Evolutionary conservation across 2,113 vertebrate species (phyloP).

Genomic region (Coracopsis vasa): DNA sequence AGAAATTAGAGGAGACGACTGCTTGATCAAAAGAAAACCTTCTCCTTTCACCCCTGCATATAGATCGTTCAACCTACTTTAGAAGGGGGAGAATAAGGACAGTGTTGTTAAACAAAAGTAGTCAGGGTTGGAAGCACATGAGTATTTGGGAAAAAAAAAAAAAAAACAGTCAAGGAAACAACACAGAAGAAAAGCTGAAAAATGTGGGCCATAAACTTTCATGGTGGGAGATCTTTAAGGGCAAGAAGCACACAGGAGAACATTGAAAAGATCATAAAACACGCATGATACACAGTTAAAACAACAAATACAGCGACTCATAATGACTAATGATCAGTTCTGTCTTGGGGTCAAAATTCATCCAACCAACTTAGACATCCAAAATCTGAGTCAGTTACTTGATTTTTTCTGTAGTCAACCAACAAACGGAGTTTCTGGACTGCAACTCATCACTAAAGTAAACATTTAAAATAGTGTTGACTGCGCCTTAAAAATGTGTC

Average conservation of each 20-base stretch:
- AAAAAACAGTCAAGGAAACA: neutral
- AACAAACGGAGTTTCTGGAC: neutral
- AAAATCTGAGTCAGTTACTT: neutral
- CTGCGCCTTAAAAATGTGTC: neutral
- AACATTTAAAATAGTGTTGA: neutral
- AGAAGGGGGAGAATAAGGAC: neutral
- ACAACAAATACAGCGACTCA: neutral
- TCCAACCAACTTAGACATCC: neutral
- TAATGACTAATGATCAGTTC: neutral
- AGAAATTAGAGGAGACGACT: neutral
- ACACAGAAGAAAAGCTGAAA: neutral
- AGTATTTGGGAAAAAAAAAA: neutral
- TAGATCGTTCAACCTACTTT: neutral
- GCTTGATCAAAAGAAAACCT: slow-evolving; percentile 22
- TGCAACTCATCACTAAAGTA: neutral
- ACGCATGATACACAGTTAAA: neutral
- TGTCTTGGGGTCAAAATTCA: neutral
- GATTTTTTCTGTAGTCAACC: neutral
- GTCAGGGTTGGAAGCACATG: neutral
- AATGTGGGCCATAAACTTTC: neutral
- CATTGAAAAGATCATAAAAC: neutral
- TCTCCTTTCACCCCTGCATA: neutral
- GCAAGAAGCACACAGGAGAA: neutral
- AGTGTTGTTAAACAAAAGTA: neutral
- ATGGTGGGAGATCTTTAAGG: neutral